Percentiles rank a stretch among this genome's conserved stretches.
These are phyloP conservation scores for Amaurobius ferox DNA, from an alignment of 2,888 invertebrate genomes.

Conservation along the genomic window DNA sequence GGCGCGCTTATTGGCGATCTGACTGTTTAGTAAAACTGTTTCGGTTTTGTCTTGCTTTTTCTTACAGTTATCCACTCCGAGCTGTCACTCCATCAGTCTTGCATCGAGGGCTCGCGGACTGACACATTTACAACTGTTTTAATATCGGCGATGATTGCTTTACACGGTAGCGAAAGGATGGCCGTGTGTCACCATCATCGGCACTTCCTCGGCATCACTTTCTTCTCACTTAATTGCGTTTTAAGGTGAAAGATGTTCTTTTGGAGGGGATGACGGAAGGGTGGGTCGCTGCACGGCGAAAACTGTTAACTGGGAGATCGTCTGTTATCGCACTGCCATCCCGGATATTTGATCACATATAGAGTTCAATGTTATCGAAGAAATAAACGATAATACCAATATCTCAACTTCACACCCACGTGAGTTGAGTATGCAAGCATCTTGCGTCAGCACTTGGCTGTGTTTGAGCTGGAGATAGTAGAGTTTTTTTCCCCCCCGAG, in stretches of 20 bases:
- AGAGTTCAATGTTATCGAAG: slow-evolving; percentile 33
- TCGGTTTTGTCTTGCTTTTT: no score
- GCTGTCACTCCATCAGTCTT: slow-evolving; percentile 9
- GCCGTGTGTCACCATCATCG: not conserved
- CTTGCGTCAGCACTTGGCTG: slow-evolving; percentile 60
- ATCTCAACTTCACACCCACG: slow-evolving; percentile 68
- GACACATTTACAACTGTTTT: slow-evolving; percentile 14
- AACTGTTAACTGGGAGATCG: slow-evolving; percentile 34
- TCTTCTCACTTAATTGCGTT: not conserved
- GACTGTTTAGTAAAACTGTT: no score
- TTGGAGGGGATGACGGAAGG: slow-evolving; percentile 25
- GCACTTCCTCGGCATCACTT: not conserved
- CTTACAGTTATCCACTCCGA: not conserved
- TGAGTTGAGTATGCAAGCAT: slow-evolving; percentile 13
- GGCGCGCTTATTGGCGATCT: no score
- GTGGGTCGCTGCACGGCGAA: slow-evolving; percentile 14
- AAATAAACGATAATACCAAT: slow-evolving; percentile 44
- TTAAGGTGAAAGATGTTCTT: slow-evolving; percentile 10
- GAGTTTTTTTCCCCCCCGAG: not conserved
- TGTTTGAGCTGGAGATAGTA: slow-evolving; percentile 46
- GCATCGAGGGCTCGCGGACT: not conserved
- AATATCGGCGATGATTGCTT: slow-evolving; percentile 4
- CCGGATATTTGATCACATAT: slow-evolving; percentile 49
- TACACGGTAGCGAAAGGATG: not conserved
- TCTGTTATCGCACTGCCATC: slow-evolving; percentile 30